Percentiles rank a stretch among this genome's conserved stretches.
Evolutionary conservation across 1,140 invertebrate species (phyloP).

Genomic region (Eupristina koningsbergeri): DNA sequence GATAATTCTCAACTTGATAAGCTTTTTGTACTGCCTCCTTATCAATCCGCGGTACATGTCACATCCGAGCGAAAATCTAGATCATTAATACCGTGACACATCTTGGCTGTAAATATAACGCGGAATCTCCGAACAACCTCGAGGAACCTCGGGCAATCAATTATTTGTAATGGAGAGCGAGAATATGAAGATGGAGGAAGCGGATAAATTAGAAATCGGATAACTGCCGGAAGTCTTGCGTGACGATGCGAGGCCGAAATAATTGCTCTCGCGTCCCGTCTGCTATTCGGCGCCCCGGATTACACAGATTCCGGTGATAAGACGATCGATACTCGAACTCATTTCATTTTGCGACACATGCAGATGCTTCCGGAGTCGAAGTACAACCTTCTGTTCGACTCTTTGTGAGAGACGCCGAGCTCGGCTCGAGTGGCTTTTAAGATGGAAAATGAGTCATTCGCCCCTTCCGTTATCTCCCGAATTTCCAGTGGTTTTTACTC

Average conservation of each 20-base stretch:
- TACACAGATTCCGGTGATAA: background rate
- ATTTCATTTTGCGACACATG: background rate
- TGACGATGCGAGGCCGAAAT: background rate
- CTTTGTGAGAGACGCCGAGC: too few species aligned
- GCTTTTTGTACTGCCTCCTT: too few species aligned
- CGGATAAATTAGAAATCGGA: conserved; percentile 28
- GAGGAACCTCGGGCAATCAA: background rate
- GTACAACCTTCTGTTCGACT: too few species aligned
- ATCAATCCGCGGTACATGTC: background rate
- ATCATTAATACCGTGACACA: too few species aligned
- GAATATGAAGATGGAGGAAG: background rate
- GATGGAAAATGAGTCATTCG: too few species aligned
- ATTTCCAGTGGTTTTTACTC: too few species aligned
- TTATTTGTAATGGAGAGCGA: background rate
- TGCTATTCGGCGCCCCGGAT: background rate
- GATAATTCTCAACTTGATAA: too few species aligned
- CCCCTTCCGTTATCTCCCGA: too few species aligned
- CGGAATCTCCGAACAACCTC: too few species aligned
- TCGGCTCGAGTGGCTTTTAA: too few species aligned
- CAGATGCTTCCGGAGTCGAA: background rate
- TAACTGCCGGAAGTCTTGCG: background rate
- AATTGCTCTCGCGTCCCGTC: background rate
- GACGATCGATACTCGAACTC: background rate
- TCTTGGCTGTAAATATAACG: too few species aligned
- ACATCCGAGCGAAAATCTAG: too few species aligned